Evolutionary conservation across 2,888 invertebrate genomes (phyloP), one percentile per base, ranked within the genome.

Genomic region (Barypeithes pellucidus): DNA sequence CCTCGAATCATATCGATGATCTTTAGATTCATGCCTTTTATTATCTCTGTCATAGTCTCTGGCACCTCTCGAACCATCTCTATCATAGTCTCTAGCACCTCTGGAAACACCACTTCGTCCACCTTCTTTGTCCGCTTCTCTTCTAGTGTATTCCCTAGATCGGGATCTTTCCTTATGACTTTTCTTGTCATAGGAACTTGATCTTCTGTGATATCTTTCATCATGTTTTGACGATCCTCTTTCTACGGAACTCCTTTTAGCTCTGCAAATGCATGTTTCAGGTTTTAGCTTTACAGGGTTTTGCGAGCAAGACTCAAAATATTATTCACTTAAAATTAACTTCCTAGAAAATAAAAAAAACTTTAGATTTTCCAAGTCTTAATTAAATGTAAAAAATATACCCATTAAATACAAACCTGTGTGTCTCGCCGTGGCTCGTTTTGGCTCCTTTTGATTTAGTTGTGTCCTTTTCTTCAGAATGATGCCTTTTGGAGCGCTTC

Each of bases 401-500:
- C 68, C 18, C 66, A 60, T 29, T 39, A 50, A n/a, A 33, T 33
- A n/a, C 36, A 18, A 33, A 45, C 33, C 47, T 59, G 18, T 67
- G 8, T 9, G 39, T 11, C 14, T 57, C 47, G 33, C 29, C 67
- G 36, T 67, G 57, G 62, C 45, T 60, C 54, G 72, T 29, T 60
- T 29, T 61, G 50, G 67, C 72, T 33, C 24, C 65, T 60, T 65
- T 52, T 59, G 67, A 54, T 54, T 70, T 73, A 54, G 14, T 14
- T 43, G 65, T 62, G 24, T 76, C 75, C 62, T 76, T 76, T 61
- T 77, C 78, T 29, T 73, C 76, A 14, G 76, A 75, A 61, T 66
- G 66, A 29, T 73, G 18, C 16, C 22, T 72, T 68, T 59, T 76
- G 75, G 20, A 18, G 14, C 39, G 16, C 43, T 66, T 36, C 14